These are phyloP conservation scores for Ctena decussata DNA, from an alignment of 2,888 invertebrate genomes.

Conservation along the genomic window DNA sequence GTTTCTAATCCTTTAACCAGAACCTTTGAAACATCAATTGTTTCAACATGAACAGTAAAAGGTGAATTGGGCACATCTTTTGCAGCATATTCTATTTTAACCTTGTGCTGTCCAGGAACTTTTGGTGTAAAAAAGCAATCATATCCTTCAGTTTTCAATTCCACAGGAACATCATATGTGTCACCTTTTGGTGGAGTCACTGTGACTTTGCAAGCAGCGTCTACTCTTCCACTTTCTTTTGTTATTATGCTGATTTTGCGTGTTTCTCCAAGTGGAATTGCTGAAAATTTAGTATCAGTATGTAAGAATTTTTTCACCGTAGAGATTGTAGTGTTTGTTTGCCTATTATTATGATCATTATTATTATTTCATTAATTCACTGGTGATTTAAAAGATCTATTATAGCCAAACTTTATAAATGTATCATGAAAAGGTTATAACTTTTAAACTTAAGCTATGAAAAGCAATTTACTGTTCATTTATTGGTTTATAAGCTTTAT, in stretches of 20 bases:
- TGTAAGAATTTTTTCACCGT: no score
- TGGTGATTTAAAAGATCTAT: no score
- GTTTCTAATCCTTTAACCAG: slow-evolving; percentile 95
- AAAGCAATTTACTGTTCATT: no score
- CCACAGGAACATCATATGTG: slow-evolving; percentile 92
- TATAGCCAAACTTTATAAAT: no score
- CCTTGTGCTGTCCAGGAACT: slow-evolving; percentile 86
- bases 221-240: slow-evolving; percentile 63
- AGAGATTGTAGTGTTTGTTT: no score
- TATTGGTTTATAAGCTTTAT: no score
- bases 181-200: slow-evolving; percentile 84
- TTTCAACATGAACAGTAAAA: slow-evolving; percentile 86
- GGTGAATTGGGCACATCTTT: slow-evolving; percentile 87
- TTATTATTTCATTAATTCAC: no score
- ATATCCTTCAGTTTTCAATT: slow-evolving; percentile 92
- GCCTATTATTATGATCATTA: no score
- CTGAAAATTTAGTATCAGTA: slow-evolving; percentile 42
- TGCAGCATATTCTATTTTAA: slow-evolving; percentile 86
- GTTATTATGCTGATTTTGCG: slow-evolving; percentile 56
- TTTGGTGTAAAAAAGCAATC: slow-evolving; percentile 85
- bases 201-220: slow-evolving; percentile 67
- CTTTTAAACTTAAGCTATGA: no score
- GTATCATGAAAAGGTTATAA: no score
- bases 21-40: slow-evolving; percentile 93
- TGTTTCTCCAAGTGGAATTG: slow-evolving; percentile 64